Evolutionary conservation across 1,140 invertebrate species (phyloP).

Genomic region (Globodera ellingtonae): DNA sequence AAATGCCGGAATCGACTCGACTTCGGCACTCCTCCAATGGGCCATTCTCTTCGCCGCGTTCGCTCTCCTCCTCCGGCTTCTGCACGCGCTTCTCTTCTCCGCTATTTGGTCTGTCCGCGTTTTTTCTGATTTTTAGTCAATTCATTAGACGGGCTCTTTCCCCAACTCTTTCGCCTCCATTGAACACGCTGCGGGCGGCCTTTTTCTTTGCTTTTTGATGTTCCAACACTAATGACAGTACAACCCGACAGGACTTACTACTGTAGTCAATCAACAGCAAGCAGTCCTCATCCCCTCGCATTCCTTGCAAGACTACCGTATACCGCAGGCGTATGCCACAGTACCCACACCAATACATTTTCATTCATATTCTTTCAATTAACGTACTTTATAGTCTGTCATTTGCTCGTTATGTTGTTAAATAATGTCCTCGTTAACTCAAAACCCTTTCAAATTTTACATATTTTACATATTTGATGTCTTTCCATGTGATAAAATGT

Average conservation of each 20-base stretch:
- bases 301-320: too few species aligned
- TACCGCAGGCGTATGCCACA: too few species aligned
- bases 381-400: background rate
- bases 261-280: too few species aligned
- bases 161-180: background rate
- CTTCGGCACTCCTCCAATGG: background rate
- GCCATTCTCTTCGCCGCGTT: constrained; percentile 16
- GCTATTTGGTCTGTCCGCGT: background rate
- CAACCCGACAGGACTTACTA: too few species aligned
- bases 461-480: too few species aligned
- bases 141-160: background rate
- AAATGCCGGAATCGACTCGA: background rate
- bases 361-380: background rate
- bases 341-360: background rate
- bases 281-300: too few species aligned
- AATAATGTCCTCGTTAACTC: too few species aligned
- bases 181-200: constrained; percentile 5
- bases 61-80: constrained; percentile 3
- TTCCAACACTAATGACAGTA: background rate
- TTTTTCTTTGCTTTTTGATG: background rate
- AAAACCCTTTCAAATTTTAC: too few species aligned
- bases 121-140: background rate
- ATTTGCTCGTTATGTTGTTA: too few species aligned
- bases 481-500: too few species aligned
- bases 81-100: background rate